Percentiles rank a stretch among this genome's conserved stretches.
Evolutionary conservation across 2,888 invertebrate genomes (phyloP).

Genomic region (Andrena chrysosceles): DNA sequence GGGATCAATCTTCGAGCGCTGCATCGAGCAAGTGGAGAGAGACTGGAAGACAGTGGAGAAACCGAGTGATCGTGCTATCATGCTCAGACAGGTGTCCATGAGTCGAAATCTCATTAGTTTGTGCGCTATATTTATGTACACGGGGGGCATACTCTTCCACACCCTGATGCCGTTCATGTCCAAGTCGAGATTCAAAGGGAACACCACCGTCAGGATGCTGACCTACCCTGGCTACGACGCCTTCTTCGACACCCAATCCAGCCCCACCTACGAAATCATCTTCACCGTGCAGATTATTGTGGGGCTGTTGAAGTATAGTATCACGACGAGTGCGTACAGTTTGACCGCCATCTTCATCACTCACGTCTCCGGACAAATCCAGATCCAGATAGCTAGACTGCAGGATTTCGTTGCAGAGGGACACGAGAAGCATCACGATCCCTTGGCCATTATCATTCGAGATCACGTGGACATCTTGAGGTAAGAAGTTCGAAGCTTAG

Average conservation of each 20-base stretch:
- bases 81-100: slow-evolving; percentile 64
- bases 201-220: slow-evolving; percentile 61
- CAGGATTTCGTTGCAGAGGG: not conserved
- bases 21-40: slow-evolving; percentile 62
- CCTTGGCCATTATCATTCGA: slow-evolving; percentile 53
- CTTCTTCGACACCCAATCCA: slow-evolving; percentile 59
- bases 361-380: slow-evolving; percentile 70
- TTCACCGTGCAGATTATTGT: slow-evolving; percentile 57
- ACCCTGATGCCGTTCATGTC: slow-evolving; percentile 50
- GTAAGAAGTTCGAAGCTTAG: slow-evolving; percentile 28
- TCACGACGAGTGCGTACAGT: slow-evolving; percentile 61
- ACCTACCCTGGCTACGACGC: slow-evolving; percentile 66
- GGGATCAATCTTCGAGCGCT: slow-evolving; percentile 22
- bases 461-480: slow-evolving; percentile 64
- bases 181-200: slow-evolving; percentile 23
- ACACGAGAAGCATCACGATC: not conserved
- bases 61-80: slow-evolving; percentile 55
- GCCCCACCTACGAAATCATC: slow-evolving; percentile 69
- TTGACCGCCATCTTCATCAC: slow-evolving; percentile 67
- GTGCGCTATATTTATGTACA: slow-evolving; percentile 61
- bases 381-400: slow-evolving; percentile 54
- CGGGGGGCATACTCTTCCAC: slow-evolving; percentile 59
- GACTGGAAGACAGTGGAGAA: slow-evolving; percentile 65
- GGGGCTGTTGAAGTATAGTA: slow-evolving; percentile 53
- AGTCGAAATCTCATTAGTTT: slow-evolving; percentile 64